These are phyloP conservation scores for Chrysotoxum bicinctum DNA, from an alignment of 2,888 invertebrate genomes.

Conservation along the genomic window DNA sequence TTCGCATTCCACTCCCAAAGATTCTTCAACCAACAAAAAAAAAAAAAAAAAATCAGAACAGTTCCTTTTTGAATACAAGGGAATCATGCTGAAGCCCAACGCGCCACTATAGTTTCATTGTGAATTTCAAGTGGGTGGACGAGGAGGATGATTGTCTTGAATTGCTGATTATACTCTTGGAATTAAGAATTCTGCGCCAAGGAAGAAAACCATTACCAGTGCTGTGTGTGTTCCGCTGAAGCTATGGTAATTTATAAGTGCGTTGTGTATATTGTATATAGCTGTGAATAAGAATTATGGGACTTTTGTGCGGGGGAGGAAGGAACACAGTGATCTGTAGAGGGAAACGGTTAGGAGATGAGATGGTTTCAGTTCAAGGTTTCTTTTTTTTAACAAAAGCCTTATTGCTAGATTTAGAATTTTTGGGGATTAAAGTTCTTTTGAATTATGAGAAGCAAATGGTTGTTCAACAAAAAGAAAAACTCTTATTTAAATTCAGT, in stretches of 20 bases:
- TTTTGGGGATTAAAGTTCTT: not conserved
- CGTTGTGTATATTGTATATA: not conserved
- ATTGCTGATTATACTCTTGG: slow-evolving; percentile 41
- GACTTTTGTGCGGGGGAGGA: not conserved
- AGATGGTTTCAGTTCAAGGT: not conserved
- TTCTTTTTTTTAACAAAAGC: not conserved
- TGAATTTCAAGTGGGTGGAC: slow-evolving; percentile 5
- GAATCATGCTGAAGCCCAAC: not conserved
- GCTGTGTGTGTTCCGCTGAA: not conserved
- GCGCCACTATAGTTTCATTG: not conserved
- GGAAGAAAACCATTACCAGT: not conserved
- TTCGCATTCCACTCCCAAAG: slow-evolving; percentile 29
- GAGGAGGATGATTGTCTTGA: slow-evolving; percentile 33
- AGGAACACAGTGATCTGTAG: not conserved
- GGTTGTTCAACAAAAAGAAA: not conserved
- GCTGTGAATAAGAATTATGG: slow-evolving; percentile 18
- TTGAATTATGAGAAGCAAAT: not conserved
- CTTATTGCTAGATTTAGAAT: not conserved
- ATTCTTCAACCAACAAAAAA: not conserved
- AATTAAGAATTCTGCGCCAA: slow-evolving; percentile 31
- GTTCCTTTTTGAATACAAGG: not conserved
- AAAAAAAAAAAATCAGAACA: slow-evolving; percentile 8
- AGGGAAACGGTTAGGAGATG: not conserved
- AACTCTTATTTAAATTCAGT: no score
- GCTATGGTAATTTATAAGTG: slow-evolving; percentile 11